phyloP scores from a whole-genome alignment of 2,888 invertebrate genomes.

The Clepsis dumicolana region DNA sequence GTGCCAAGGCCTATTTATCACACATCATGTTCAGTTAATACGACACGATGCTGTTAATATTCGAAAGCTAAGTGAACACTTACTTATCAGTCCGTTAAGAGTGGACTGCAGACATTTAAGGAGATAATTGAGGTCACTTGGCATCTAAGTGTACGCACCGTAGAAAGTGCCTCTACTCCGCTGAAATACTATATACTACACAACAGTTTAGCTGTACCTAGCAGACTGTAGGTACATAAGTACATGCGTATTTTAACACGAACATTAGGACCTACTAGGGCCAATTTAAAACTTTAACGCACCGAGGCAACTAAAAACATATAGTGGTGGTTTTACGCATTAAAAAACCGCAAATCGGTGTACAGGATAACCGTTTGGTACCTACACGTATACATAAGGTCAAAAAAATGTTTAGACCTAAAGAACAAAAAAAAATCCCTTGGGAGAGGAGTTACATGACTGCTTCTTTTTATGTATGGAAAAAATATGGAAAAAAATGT shows the following conservation, averaged over 20 bases:
- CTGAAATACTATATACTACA: constrained; percentile 34
- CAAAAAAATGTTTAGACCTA: no score
- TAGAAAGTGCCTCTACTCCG: constrained; percentile 40
- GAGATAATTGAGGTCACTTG: constrained; percentile 48
- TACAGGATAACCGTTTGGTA: no score
- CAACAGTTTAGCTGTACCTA: constrained; percentile 22
- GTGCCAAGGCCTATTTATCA: no score
- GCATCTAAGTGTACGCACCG: constrained; percentile 47
- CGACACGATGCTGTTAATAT: not conserved
- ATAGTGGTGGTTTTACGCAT: no score
- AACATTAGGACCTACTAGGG: not conserved
- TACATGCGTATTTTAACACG: not conserved
- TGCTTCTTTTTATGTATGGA: no score
- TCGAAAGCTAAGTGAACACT: constrained; percentile 12
- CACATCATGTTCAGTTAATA: not conserved
- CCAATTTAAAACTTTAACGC: not conserved
- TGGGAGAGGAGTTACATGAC: no score
- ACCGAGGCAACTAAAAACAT: not conserved
- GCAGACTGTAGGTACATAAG: not conserved
- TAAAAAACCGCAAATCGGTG: no score
- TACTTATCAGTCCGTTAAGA: constrained; percentile 44
- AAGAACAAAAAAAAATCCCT: no score
- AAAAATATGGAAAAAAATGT: no score
- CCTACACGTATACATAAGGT: no score
- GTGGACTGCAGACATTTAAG: constrained; percentile 46